Base-by-base conservation (phyloP, 1,140 invertebrate genomes). In the Mizuhopecten yessoensis region DNA sequence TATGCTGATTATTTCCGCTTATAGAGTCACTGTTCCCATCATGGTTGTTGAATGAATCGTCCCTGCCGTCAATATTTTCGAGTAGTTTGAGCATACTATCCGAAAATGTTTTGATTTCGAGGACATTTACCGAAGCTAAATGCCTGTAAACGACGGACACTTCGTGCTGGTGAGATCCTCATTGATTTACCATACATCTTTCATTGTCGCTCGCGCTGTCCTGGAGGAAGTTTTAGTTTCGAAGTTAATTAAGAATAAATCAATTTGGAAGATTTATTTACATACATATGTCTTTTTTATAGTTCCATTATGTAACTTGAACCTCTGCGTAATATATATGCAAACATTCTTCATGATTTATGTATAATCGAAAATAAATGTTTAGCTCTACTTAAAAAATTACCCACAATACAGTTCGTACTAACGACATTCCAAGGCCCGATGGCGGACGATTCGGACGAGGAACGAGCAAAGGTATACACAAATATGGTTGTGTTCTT, bases 1-100 rank as follows among this genome's bases (percentile, higher is more conserved):
- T 75, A 75, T 75, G 57, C 11, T 75, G 57, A 75, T 75, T 75
- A 75, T 75, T 75, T 75, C 57, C 57, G 57, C 57, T 75, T 75
- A 75, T 29, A 75, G 57, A 29, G 3, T 75, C 57, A 11, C 23
- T 29, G 57, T 75, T 75, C 9, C n/a, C 57, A 5, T 75, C 57
- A 75, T 75, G 57, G 23, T n/a, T 75, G 9, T 75, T 75, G 9
- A 29, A 29, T 75, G 57, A 29, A 75, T 75, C 57, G 57, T 75
- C 57, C 29, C 57, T 75, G n/a, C 57, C 57, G 57, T 75, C 57
- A 75, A 75, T 75, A n/a, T 29, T 75, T 75, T 75, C 57, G 29
- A 75, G 57, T 75, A 29, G n/a, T n/a, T 17, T 75, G 57, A 17
- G 57, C 57, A 75, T 75, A 29, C 57, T 75, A 75, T n/a, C 57